phyloP scores from a whole-genome alignment of 2,113 vertebrate genomes.

The Paratilapia polleni region DNA sequence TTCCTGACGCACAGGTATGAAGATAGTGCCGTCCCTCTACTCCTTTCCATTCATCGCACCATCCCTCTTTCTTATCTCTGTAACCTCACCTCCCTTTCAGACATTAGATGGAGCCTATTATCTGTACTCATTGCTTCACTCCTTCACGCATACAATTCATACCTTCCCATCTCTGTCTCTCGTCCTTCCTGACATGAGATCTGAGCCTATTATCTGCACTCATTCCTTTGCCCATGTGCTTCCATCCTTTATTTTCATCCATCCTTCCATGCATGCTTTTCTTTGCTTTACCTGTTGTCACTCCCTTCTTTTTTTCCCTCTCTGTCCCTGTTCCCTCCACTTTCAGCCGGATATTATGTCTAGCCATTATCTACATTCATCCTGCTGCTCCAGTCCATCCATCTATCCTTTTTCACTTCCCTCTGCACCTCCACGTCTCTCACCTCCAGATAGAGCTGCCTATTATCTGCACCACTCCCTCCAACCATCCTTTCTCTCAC shows the following conservation, averaged over 20 bases:
- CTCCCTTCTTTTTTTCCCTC: constrained; percentile 9
- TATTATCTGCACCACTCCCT: constrained; percentile 59
- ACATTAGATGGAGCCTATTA: constrained; percentile 60
- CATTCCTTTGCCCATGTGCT: constrained; percentile 23
- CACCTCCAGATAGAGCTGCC: constrained; percentile 67
- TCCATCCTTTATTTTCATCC: constrained; percentile 27
- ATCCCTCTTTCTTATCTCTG: constrained; percentile 39
- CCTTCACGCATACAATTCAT: constrained; percentile 28
- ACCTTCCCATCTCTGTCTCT: constrained; percentile 25
- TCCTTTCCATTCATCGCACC: constrained; percentile 28
- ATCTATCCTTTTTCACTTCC: constrained; percentile 67
- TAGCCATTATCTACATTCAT: constrained; percentile 73
- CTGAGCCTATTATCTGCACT: constrained; percentile 49
- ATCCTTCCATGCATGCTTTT: constrained; percentile 22
- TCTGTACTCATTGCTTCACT: constrained; percentile 39
- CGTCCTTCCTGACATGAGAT: constrained; percentile 47
- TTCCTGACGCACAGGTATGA: constrained; percentile 12
- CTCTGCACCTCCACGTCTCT: constrained; percentile 62
- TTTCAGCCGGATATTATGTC: constrained; percentile 70
- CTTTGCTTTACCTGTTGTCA: constrained; percentile 46
- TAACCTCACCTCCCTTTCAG: constrained; percentile 49
- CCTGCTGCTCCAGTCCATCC: constrained; percentile 60
- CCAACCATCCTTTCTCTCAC: constrained; percentile 49
- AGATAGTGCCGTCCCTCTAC: background rate
- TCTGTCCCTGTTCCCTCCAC: constrained; percentile 45